Base-by-base conservation (phyloP, 2,113 vertebrate species). In the Zosterops borbonicus region DNA sequence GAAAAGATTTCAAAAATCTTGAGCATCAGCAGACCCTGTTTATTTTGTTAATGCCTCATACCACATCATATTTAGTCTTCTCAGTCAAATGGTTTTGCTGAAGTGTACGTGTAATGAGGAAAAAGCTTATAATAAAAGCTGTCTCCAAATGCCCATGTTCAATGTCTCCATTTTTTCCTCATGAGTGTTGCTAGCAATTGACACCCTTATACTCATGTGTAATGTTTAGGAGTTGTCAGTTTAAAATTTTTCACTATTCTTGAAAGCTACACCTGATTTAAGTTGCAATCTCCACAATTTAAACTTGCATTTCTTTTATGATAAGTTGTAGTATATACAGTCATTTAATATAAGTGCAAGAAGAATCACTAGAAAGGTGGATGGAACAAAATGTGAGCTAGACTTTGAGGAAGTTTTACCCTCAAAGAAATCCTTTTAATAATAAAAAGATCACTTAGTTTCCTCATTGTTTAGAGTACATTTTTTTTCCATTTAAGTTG, bases 371-470 rank as follows among this genome's bases (percentile, higher is more conserved):
- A 18, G 49, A 52, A 76, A 65, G 5, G 10, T 56, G 12, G 37
- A 52, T 16, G 14, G 42, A 80, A n/a, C 10, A 83, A 83, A 87
- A 65, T 28, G 13, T 31, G 27, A 12, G 8, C 31, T 71, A 64
- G 31, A 27, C 5, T 71, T 81, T 81, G 8, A 24, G 11, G 28
- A 65, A 79, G 33, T 39, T 64, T 65, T 79, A 9, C 11, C 46
- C 9, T 70, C 11, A 47, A 31, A 74, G 9, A 81, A 81, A 78
- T 73, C 12, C 5, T 90, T 85, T 49, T 50, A 47, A 55, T 62
- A 71, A 67, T 10, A 46, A 22, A 81, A 50, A 56, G 12, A 23
- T 49, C 0, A 18, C 17, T 64, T 2, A 0, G 1, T 87, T 33
- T 18, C 47, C 23, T 70, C 2, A 22, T 46, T 84, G n/a, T 87